Percentiles rank a stretch among this genome's conserved stretches.
Conservation (phyloP, 2,888 invertebrate species). For the Orchesellides sinensis region DNA sequence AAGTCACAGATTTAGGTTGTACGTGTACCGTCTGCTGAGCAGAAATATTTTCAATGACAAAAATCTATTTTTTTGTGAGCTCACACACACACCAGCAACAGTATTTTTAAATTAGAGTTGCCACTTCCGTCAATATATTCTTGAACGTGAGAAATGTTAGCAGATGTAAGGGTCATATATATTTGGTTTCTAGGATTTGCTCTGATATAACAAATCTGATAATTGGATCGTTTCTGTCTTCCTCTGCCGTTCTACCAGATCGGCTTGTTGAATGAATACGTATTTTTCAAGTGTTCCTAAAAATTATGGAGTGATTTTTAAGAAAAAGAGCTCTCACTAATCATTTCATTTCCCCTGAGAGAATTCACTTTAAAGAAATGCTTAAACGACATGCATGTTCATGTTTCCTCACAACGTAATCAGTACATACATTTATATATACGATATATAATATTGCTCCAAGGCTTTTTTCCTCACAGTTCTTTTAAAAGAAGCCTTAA, state of each 20-base stretch:
- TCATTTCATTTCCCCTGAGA: background rate
- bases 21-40: background rate
- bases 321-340: background rate
- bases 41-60: background rate
- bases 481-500: slow-evolving; percentile 55
- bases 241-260: background rate
- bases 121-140: no score
- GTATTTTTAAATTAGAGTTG: background rate
- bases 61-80: background rate
- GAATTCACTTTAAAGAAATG: background rate
- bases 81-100: background rate
- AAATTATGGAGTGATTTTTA: background rate
- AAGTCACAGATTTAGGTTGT: background rate
- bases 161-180: slow-evolving; percentile 6
- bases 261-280: background rate
- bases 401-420: background rate
- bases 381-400: background rate
- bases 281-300: slow-evolving; percentile 1
- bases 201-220: background rate
- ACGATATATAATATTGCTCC: slow-evolving; percentile 47
- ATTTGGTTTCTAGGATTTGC: background rate
- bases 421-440: no score
- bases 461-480: slow-evolving; percentile 39
- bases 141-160: background rate
- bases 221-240: slow-evolving; percentile 10